Percentiles rank a stretch among this genome's conserved stretches.
Evolutionary conservation across 2,888 invertebrate species (phyloP).

Genomic region (Rhyacophila evoluta): DNA sequence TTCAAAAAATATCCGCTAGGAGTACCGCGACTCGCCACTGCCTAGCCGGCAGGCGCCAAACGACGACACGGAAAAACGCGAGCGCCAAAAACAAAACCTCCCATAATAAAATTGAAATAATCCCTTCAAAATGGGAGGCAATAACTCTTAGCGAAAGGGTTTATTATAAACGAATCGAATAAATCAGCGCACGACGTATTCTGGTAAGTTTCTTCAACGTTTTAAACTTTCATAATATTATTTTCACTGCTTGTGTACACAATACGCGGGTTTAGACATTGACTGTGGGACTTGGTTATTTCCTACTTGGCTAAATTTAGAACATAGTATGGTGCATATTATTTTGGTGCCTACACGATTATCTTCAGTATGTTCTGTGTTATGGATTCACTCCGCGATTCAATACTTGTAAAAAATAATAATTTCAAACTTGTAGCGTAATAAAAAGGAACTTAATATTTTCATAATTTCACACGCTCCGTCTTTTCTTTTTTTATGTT

Average conservation of each 20-base stretch:
- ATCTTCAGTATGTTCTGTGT: not conserved
- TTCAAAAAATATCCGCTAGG: not conserved
- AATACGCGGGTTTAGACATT: constrained; percentile 47
- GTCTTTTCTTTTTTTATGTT: constrained; percentile 30
- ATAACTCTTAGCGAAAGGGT: constrained; percentile 20
- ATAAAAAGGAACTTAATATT: no score
- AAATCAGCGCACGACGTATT: constrained; percentile 42
- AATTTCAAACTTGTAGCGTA: no score
- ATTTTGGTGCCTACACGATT: constrained; percentile 44
- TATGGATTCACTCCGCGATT: not conserved
- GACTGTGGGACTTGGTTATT: constrained; percentile 50
- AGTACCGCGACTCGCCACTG: constrained; percentile 35
- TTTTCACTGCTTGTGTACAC: constrained; percentile 39
- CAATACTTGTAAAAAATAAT: not conserved
- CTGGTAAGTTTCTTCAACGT: constrained; percentile 35
- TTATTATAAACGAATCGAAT: not conserved
- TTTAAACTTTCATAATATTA: constrained; percentile 26
- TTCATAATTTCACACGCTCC: not conserved
- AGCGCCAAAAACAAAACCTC: constrained; percentile 35
- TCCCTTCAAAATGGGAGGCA: constrained; percentile 7
- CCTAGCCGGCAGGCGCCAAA: constrained; percentile 48
- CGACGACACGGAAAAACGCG: constrained; percentile 44
- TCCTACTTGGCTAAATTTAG: constrained; percentile 52
- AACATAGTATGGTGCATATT: constrained; percentile 45
- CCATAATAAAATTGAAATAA: constrained; percentile 26